phyloP scores from a whole-genome alignment of 2,888 invertebrate genomes.

The Campaea margaritaria region DNA sequence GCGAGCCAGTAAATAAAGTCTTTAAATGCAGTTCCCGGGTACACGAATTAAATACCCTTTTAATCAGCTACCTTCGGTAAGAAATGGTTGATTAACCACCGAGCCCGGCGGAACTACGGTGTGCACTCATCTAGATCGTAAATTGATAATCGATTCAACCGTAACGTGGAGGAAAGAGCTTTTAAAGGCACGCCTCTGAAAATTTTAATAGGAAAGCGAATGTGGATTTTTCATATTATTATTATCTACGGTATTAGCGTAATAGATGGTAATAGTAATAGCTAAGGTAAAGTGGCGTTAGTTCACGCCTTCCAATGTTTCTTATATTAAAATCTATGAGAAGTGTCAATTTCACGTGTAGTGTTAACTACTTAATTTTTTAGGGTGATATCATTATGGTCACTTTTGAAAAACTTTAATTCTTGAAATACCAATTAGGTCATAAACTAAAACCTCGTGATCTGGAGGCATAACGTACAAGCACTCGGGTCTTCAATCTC shows the following conservation, averaged over 20 bases:
- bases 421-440: too few relatives aligned
- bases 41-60: constrained; percentile 23
- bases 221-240: neutral
- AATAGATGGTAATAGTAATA: neutral
- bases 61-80: constrained; percentile 33
- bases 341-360: too few relatives aligned
- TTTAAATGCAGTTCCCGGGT: constrained; percentile 1
- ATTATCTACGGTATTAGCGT: neutral
- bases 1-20: neutral
- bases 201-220: neutral
- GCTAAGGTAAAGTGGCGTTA: neutral
- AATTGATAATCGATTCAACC: constrained; percentile 59
- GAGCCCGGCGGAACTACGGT: constrained; percentile 37
- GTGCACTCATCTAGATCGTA: constrained; percentile 53
- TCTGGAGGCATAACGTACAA: too few relatives aligned
- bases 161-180: constrained; percentile 49
- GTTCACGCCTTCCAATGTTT: too few relatives aligned
- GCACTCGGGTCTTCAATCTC: too few relatives aligned
- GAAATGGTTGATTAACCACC: constrained; percentile 42
- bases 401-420: too few relatives aligned
- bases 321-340: too few relatives aligned
- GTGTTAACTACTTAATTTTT: too few relatives aligned
- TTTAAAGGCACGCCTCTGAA: neutral
- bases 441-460: too few relatives aligned
- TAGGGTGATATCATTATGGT: too few relatives aligned